Conservation (phyloP, 1,140 invertebrate species). For the Drosophila subobscura region DNA sequence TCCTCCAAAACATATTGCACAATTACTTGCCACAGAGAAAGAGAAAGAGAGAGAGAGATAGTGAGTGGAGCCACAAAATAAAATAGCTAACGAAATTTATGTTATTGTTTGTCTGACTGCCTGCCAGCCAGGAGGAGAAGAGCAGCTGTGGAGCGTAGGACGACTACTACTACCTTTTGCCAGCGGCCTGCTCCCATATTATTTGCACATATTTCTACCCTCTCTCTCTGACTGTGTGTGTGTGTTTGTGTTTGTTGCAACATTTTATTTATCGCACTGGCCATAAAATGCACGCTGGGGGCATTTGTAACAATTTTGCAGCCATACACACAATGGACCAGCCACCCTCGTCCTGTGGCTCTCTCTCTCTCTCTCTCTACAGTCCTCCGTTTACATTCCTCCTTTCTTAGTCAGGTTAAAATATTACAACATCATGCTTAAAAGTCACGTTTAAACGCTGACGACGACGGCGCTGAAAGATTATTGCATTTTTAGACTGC, state of each 20-base stretch:
- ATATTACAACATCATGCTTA: slow-evolving; percentile 82
- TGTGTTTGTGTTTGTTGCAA: slow-evolving; percentile 62
- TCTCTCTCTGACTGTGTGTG: background rate
- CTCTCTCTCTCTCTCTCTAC: background rate
- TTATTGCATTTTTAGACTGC: slow-evolving; percentile 77
- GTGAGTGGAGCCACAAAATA: slow-evolving; percentile 33
- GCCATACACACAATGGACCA: slow-evolving; percentile 65
- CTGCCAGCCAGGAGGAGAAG: slow-evolving; percentile 37
- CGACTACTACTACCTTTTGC: slow-evolving; percentile 57
- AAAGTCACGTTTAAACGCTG: slow-evolving; percentile 81
- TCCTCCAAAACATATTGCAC: slow-evolving; percentile 76
- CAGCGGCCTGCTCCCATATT: slow-evolving; percentile 54
- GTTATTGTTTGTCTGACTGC: slow-evolving; percentile 79
- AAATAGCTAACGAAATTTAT: slow-evolving; percentile 77
- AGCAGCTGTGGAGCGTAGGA: too few species aligned
- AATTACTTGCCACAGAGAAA: slow-evolving; percentile 64
- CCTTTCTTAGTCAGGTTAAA: slow-evolving; percentile 78
- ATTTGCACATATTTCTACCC: slow-evolving; percentile 60
- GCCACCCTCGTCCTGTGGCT: slow-evolving; percentile 15
- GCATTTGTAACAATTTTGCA: slow-evolving; percentile 80
- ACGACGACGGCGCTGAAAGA: slow-evolving; percentile 81
- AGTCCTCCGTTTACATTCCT: background rate
- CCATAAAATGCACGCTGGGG: slow-evolving; percentile 81
- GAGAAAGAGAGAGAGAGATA: slow-evolving; percentile 11
- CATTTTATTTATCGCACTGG: slow-evolving; percentile 81